Conservation (phyloP, 2,113 vertebrate genomes). For the Montifringilla adamsi region DNA sequence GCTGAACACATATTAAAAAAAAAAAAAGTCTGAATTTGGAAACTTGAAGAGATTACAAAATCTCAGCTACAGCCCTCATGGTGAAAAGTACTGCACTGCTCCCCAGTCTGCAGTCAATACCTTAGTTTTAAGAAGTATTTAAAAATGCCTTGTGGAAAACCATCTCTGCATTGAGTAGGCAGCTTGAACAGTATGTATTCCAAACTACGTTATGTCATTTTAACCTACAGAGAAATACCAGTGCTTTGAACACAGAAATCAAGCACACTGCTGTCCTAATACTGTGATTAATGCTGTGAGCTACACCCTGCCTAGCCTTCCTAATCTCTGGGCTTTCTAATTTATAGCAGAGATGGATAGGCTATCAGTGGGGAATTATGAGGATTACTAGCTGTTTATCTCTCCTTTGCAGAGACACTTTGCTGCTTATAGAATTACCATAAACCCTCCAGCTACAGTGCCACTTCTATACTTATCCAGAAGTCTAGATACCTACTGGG, state of each 20-base stretch:
- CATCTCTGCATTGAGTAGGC: not conserved
- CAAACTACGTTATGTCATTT: not conserved
- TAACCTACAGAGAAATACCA: conserved; percentile 15
- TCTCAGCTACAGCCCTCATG: rapidly evolving
- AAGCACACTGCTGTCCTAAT: conserved; percentile 38
- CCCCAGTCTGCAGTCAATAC: not conserved
- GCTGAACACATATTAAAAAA: not conserved
- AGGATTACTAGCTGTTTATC: conserved; percentile 76
- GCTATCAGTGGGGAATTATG: conserved; percentile 74
- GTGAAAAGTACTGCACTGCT: not conserved
- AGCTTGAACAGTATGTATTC: not conserved
- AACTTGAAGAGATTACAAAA: not conserved
- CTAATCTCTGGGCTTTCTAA: conserved; percentile 70
- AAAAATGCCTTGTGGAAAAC: not conserved
- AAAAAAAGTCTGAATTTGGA: not conserved
- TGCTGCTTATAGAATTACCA: conserved; percentile 63
- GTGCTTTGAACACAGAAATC: conserved; percentile 9
- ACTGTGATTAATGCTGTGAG: conserved; percentile 58
- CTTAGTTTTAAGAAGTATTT: not conserved
- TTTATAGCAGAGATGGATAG: conserved; percentile 73
- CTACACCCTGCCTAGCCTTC: conserved; percentile 45
- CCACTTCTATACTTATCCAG: conserved; percentile 29
- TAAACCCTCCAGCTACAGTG: conserved; percentile 51
- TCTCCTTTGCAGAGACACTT: conserved; percentile 67
- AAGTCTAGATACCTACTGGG: not conserved